A percentile compares a stretch with the other conserved stretches of the same genome.
phyloP scores from a whole-genome alignment of 2,888 invertebrate species.

The Aphidoletes aphidimyza region DNA sequence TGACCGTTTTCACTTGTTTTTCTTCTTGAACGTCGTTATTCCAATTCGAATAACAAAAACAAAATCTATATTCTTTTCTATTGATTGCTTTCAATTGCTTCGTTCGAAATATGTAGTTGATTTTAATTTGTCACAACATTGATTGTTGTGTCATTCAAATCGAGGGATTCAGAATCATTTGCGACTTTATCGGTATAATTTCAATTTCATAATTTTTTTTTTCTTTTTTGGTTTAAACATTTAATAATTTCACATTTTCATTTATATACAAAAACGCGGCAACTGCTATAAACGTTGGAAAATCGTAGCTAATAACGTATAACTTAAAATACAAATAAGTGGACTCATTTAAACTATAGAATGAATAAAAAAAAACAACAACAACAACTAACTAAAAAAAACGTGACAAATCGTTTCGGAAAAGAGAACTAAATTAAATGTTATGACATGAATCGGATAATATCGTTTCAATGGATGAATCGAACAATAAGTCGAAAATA shows the following conservation, averaged over 20 bases:
- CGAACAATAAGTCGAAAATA: background rate
- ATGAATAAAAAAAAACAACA: background rate
- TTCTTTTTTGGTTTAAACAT: background rate
- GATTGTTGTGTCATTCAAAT: too few species aligned
- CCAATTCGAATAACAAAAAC: too few species aligned
- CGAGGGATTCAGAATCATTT: conserved; percentile 34
- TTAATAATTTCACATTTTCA: background rate
- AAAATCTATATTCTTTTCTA: background rate
- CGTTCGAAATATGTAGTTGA: background rate
- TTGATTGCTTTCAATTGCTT: conserved; percentile 37
- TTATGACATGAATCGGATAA: conserved; percentile 5
- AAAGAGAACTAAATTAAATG: background rate
- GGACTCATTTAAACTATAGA: background rate
- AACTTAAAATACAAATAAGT: conserved; percentile 14
- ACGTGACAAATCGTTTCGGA: background rate
- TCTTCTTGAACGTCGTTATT: background rate
- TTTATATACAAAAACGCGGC: too few species aligned
- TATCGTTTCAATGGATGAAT: background rate
- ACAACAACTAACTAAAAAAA: background rate
- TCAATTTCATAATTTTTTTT: background rate
- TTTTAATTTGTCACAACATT: conserved; percentile 37
- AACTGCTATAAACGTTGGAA: background rate
- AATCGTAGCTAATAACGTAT: background rate
- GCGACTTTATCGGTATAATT: conserved; percentile 5
- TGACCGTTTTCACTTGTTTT: background rate